Evolutionary conservation across 2,113 vertebrate species (phyloP).

Genomic region (Helogale parvula): DNA sequence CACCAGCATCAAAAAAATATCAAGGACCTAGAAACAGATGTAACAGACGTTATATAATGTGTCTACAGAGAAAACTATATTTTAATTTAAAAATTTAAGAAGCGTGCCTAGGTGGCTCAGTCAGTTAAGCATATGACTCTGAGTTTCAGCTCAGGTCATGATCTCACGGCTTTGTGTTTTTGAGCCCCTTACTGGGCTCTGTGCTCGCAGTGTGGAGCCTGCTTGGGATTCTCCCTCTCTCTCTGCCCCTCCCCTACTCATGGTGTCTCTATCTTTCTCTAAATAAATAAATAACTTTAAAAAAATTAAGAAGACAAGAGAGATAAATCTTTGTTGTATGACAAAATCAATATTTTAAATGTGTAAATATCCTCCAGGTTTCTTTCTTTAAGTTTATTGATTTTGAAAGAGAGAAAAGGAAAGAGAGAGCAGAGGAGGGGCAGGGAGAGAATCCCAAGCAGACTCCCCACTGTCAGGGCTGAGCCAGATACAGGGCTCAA

Average conservation of each 20-base stretch:
- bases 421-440: no score
- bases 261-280: no score
- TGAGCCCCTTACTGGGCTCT: background rate
- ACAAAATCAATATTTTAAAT: background rate
- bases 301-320: background rate
- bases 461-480: no score
- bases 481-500: no score
- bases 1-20: background rate
- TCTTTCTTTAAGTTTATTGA: background rate
- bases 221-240: background rate
- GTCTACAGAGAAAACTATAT: background rate
- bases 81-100: background rate
- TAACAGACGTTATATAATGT: background rate
- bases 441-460: no score
- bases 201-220: background rate
- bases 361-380: background rate
- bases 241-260: background rate
- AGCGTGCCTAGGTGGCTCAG: no score
- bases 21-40: background rate
- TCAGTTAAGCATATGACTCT: no score
- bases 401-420: no score
- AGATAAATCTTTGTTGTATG: background rate
- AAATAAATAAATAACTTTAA: no score
- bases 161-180: background rate
- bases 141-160: no score